phyloP scores from a whole-genome alignment of 2,888 invertebrate genomes.

The Lasioglossum marginatum region DNA sequence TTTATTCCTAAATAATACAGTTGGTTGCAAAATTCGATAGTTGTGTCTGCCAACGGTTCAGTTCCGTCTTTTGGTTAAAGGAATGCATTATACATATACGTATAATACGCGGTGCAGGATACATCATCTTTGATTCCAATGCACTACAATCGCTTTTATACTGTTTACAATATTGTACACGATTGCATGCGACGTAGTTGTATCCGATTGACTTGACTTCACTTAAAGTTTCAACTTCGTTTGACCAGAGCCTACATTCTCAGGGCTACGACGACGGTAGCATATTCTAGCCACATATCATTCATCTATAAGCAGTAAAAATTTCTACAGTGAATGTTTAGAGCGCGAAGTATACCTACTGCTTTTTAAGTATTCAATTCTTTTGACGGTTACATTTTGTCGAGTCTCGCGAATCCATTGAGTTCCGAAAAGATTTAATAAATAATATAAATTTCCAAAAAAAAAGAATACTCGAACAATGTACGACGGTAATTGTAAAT shows the following conservation, averaged over 20 bases:
- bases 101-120: not conserved
- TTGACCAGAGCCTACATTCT: not conserved
- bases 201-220: not conserved
- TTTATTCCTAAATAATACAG: conserved; percentile 3
- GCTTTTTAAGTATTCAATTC: not conserved
- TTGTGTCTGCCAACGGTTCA: not conserved
- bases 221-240: not conserved
- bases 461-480: not conserved
- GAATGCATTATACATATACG: not conserved
- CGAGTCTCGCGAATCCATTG: not conserved
- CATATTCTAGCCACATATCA: conserved; percentile 6
- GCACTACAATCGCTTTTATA: not conserved
- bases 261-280: conserved; percentile 1
- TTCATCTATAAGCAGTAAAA: not conserved
- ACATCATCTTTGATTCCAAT: not conserved
- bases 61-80: not conserved
- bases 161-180: not conserved
- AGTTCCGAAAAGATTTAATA: not conserved
- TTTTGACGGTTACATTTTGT: not conserved
- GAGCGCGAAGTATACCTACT: not conserved
- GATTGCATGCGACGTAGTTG: not conserved
- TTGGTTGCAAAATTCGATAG: conserved; percentile 4
- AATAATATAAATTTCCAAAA: not conserved
- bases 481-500: not conserved
- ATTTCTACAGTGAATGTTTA: not conserved